phyloP scores from a whole-genome alignment of 2,888 invertebrate species.

The Ypsolopha sequella region DNA sequence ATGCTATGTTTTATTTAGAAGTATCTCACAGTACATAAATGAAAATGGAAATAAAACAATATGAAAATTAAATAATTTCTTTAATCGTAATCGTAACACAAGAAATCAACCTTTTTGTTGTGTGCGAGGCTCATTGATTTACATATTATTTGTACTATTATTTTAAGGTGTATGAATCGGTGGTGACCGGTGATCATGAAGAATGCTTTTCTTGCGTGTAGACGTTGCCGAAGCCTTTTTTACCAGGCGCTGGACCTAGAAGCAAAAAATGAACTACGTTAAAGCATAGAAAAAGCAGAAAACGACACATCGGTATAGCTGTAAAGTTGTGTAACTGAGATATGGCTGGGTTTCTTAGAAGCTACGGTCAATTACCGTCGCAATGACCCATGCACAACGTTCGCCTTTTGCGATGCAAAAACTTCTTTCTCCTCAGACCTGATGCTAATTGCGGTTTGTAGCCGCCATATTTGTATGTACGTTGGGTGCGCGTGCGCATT shows the following conservation, averaged over 20 bases:
- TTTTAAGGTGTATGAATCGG: slow-evolving; percentile 13
- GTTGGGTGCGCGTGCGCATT: slow-evolving; percentile 32
- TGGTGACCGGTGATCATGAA: slow-evolving; percentile 21
- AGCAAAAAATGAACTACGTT: slow-evolving; percentile 22
- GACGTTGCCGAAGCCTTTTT: slow-evolving; percentile 55
- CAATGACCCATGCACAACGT: not conserved
- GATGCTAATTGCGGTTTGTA: slow-evolving; percentile 61
- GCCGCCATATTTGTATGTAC: slow-evolving; percentile 47
- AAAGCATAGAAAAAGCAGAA: not conserved
- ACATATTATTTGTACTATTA: slow-evolving; percentile 4
- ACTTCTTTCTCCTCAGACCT: slow-evolving; percentile 25
- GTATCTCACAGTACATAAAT: too few relatives aligned
- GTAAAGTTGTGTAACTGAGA: too few relatives aligned
- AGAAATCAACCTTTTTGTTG: slow-evolving; percentile 13
- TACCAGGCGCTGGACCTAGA: slow-evolving; percentile 44
- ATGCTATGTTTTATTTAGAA: too few relatives aligned
- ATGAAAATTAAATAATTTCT: slow-evolving; percentile 1
- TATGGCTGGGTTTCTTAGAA: too few relatives aligned
- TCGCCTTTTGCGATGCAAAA: slow-evolving; percentile 24
- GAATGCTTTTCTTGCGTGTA: slow-evolving; percentile 62
- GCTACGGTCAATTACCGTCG: not conserved
- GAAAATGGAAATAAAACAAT: not conserved
- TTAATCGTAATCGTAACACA: not conserved
- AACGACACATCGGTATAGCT: too few relatives aligned
- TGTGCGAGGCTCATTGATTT: slow-evolving; percentile 39